A percentile compares a stretch with the other conserved stretches of the same genome.
phyloP scores from a whole-genome alignment of 2,888 invertebrate species.

The Nomada ferruginata region DNA sequence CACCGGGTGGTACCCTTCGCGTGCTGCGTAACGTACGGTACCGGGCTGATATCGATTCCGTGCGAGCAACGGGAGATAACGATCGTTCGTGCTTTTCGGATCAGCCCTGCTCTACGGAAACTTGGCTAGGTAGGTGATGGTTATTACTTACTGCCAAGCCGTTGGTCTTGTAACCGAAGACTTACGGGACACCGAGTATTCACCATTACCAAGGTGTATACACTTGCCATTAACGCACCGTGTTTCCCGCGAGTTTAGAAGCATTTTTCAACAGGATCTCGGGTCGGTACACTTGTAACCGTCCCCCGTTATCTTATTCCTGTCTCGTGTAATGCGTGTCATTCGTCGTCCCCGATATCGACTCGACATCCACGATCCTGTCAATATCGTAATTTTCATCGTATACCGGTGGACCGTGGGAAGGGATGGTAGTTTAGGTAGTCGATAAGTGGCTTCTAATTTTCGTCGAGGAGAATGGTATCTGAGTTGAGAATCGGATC shows the following conservation, averaged over 20 bases:
- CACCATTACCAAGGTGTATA: conserved; percentile 51
- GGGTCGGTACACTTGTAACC: conserved; percentile 46
- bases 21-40: conserved; percentile 64
- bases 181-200: conserved; percentile 66
- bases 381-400: conserved; percentile 48
- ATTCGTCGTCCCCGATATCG: conserved; percentile 13
- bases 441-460: conserved; percentile 50
- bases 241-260: conserved; percentile 24
- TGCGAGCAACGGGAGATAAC: conserved; percentile 62
- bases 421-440: conserved; percentile 33
- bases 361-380: conserved; percentile 6
- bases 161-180: conserved; percentile 63
- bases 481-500: conserved; percentile 50
- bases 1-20: conserved; percentile 61
- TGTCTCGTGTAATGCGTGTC: conserved; percentile 35
- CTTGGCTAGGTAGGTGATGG: conserved; percentile 61
- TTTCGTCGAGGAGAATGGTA: conserved; percentile 39
- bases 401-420: conserved; percentile 7
- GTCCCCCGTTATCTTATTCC: conserved; percentile 27
- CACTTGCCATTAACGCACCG: conserved; percentile 38
- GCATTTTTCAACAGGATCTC: conserved; percentile 4
- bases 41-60: conserved; percentile 62
- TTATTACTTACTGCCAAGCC: conserved; percentile 66
- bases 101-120: conserved; percentile 57
- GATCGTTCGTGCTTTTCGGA: conserved; percentile 62